These are phyloP conservation scores for Alethe diademata DNA, from an alignment of 2,113 vertebrate species.

Conservation along the genomic window DNA sequence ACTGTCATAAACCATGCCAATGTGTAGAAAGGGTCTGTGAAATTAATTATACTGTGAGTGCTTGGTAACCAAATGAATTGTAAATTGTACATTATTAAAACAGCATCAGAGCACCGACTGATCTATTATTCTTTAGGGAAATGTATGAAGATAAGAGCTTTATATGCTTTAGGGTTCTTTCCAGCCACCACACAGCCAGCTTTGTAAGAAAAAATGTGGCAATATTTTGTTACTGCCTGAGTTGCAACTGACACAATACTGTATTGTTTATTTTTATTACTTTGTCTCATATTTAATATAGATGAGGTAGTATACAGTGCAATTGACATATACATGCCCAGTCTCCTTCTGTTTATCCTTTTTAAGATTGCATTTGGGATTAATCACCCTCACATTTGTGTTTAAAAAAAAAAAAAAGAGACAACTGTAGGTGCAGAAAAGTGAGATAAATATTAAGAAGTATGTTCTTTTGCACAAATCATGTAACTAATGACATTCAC, in stretches of 20 bases:
- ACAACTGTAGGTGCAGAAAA: background rate
- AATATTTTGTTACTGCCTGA: constrained; percentile 42
- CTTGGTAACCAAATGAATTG: constrained; percentile 82
- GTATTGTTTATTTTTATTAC: constrained; percentile 31
- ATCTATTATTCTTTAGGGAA: constrained; percentile 81
- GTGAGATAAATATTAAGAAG: background rate
- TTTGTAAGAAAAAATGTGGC: constrained; percentile 47
- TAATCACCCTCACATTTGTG: background rate
- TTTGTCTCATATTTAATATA: constrained; percentile 5
- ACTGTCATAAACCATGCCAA: constrained; percentile 44
- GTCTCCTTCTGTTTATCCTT: background rate
- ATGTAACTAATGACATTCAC: background rate
- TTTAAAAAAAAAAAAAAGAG: background rate
- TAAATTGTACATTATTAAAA: constrained; percentile 84
- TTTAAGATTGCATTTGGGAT: background rate
- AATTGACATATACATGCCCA: background rate
- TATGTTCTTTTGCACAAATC: background rate
- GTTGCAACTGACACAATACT: constrained; percentile 25
- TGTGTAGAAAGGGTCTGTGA: constrained; percentile 71
- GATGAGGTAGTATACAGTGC: background rate
- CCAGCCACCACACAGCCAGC: constrained; percentile 52
- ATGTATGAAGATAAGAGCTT: constrained; percentile 78
- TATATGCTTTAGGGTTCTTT: constrained; percentile 69
- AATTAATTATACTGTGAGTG: constrained; percentile 80
- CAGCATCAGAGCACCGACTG: constrained; percentile 76